Percentiles rank a stretch among this genome's conserved stretches.
These are phyloP conservation scores for Cynoglossus semilaevis DNA, from an alignment of 2,113 vertebrate genomes.

Conservation along the genomic window DNA sequence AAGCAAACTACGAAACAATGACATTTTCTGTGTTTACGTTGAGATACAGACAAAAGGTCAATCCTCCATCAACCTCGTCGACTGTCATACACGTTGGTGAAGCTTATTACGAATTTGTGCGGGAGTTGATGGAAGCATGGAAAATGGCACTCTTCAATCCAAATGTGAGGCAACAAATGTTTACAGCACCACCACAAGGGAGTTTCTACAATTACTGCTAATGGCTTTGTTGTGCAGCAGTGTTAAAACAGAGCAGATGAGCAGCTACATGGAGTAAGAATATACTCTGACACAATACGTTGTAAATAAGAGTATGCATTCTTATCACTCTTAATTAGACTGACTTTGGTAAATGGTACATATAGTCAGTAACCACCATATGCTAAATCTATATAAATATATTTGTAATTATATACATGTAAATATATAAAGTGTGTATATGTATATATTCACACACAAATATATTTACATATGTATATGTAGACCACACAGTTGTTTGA, in stretches of 20 bases:
- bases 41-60: conserved; percentile 2
- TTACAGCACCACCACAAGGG: conserved; percentile 51
- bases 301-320: conserved; percentile 3
- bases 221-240: conserved; percentile 36
- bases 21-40: background rate
- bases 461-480: too few relatives aligned
- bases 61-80: conserved; percentile 20
- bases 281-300: conserved; percentile 50
- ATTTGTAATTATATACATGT: too few relatives aligned
- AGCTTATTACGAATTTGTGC: conserved; percentile 22
- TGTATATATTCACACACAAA: too few relatives aligned
- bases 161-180: conserved; percentile 21
- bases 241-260: conserved; percentile 18
- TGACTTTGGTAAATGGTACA: too few relatives aligned
- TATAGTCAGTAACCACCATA: too few relatives aligned
- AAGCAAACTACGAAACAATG: conserved; percentile 15
- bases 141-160: conserved; percentile 15
- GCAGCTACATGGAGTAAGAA: conserved; percentile 26
- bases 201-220: conserved; percentile 15
- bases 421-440: too few relatives aligned
- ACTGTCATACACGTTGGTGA: conserved; percentile 28
- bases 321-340: background rate
- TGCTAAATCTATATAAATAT: too few relatives aligned
- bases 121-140: conserved; percentile 30
- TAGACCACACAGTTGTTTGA: too few relatives aligned